Percentiles rank a stretch among this genome's conserved stretches.
These are phyloP conservation scores for Myioborus melanocephalus DNA, from an alignment of 2,797 vertebrate species.

Conservation along the genomic window DNA sequence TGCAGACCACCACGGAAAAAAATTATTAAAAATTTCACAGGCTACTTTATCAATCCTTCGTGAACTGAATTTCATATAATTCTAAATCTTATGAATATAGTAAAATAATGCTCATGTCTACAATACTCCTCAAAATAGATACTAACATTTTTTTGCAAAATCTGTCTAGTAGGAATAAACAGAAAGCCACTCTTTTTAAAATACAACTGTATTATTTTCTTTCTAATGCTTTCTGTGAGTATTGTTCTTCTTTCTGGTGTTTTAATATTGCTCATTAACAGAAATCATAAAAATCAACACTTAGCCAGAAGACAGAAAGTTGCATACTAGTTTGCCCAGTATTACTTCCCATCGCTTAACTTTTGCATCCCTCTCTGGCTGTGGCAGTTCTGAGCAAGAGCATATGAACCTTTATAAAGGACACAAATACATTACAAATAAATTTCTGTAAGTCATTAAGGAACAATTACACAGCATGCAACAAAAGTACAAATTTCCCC, in stretches of 20 bases:
- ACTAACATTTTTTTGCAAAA: not conserved
- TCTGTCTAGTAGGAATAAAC: not conserved
- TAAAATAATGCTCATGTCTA: not conserved
- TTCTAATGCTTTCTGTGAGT: not conserved
- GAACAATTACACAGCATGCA: not conserved
- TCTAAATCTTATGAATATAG: not conserved
- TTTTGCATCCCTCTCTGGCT: not conserved
- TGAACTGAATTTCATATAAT: not conserved
- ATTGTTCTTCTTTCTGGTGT: not conserved
- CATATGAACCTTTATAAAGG: not conserved
- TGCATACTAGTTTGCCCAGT: not conserved
- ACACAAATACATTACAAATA: not conserved
- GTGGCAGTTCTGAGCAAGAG: not conserved
- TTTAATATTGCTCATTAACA: not conserved
- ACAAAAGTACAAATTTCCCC: not conserved
- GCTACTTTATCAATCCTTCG: not conserved
- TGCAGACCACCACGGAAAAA: not conserved
- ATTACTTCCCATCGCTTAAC: not conserved
- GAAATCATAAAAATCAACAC: not conserved
- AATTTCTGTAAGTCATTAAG: not conserved
- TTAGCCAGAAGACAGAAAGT: not conserved
- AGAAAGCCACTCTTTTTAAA: not conserved
- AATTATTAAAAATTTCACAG: not conserved
- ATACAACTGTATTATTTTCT: not conserved
- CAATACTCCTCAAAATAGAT: not conserved